A percentile compares a stretch with the other conserved stretches of the same genome.
These are phyloP conservation scores for Palloptera scutellata DNA, from an alignment of 2,888 invertebrate species.

Conservation along the genomic window DNA sequence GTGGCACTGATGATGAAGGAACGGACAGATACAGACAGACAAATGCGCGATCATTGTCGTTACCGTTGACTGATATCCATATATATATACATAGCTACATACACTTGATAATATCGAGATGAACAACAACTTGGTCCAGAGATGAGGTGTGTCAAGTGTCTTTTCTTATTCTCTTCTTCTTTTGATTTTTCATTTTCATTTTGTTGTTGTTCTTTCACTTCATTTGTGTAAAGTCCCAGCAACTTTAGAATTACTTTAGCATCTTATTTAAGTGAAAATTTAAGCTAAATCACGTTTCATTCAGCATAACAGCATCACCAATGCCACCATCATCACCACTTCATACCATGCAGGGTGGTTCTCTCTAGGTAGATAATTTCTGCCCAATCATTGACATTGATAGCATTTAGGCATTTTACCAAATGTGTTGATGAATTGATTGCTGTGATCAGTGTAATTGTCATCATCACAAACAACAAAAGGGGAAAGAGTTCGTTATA, in stretches of 20 bases:
- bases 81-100: too few relatives aligned
- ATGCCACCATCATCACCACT: constrained; percentile 38
- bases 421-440: constrained; percentile 32
- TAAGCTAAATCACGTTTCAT: constrained; percentile 36
- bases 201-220: neutral
- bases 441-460: constrained; percentile 16
- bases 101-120: neutral
- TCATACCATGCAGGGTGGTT: neutral
- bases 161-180: neutral
- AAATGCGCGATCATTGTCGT: neutral
- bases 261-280: constrained; percentile 37
- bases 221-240: neutral
- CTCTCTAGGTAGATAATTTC: constrained; percentile 42
- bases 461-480: constrained; percentile 7
- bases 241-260: constrained; percentile 17
- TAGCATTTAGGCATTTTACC: constrained; percentile 35
- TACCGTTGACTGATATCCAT: neutral
- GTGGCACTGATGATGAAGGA: neutral
- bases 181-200: neutral
- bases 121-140: neutral
- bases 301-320: constrained; percentile 28
- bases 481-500: too few relatives aligned
- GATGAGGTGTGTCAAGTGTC: constrained; percentile 54
- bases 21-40: neutral
- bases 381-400: constrained; percentile 22